Conservation (phyloP, 1,140 invertebrate genomes). For the Gryon sp. region DNA sequence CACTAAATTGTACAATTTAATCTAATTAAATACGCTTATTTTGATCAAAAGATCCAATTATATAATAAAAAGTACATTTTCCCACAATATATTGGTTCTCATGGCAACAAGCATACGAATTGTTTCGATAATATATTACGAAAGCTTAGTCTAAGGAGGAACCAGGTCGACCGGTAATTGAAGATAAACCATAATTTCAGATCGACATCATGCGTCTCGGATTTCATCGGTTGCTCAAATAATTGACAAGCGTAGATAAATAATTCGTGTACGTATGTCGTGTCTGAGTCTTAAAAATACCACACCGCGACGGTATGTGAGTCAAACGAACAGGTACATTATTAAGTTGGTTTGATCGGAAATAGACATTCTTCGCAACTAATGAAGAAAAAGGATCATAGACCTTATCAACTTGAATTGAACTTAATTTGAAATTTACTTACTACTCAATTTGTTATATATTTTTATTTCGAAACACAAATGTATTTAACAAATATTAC, state of each 20-base stretch:
- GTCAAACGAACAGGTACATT: constrained; percentile 53
- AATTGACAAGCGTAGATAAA: constrained; percentile 39
- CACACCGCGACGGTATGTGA: constrained; percentile 11
- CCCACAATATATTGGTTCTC: constrained; percentile 29
- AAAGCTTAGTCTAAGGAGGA: constrained; percentile 8
- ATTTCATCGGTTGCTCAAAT: constrained; percentile 52
- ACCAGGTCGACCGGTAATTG: constrained; percentile 32
- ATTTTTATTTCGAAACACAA: no score
- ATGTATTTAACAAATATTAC: no score
- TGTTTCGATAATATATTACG: constrained; percentile 12
- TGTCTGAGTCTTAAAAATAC: constrained; percentile 50
- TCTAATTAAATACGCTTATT: constrained; percentile 24
- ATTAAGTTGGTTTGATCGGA: constrained; percentile 70
- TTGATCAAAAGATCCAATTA: constrained; percentile 5
- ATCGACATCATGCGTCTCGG: constrained; percentile 34
- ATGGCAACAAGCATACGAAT: constrained; percentile 18
- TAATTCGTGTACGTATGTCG: constrained; percentile 39
- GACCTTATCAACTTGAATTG: constrained; percentile 14
- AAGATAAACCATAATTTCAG: constrained; percentile 20
- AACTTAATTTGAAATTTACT: no score
- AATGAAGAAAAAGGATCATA: constrained; percentile 49
- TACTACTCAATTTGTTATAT: no score
- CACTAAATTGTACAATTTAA: constrained; percentile 36
- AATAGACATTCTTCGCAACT: constrained; percentile 67
- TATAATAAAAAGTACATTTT: constrained; percentile 6